Evolutionary conservation across 2,113 vertebrate genomes (phyloP), one percentile per base, ranked within the genome.

Genomic region (Rostratula benghalensis): DNA sequence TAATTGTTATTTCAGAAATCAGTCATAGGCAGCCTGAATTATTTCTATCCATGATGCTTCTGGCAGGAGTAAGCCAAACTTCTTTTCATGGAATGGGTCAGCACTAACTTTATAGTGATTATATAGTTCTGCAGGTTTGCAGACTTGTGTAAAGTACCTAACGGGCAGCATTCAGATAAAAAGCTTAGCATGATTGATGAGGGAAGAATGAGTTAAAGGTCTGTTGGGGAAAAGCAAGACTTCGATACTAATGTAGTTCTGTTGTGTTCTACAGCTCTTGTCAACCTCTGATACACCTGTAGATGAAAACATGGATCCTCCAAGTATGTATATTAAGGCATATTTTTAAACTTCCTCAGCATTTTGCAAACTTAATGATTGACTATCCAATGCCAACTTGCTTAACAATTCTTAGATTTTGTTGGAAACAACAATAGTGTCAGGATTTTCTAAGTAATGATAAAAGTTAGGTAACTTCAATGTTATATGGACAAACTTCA

Each of bases 221-320:
- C 10, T 11, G 7, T 18, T 23, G 50, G 24, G 37, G 35, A 68
- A 70, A 61, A 45, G 80, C 56, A 48, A 1, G 60, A 27, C 30
- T 77, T 65, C 6, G 13, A 12, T 94, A 41, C 46, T 89, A 59
- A 94, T 4, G 15, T 48, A 39, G 33, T 69, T 91, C 69, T 76
- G 60, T 59, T 87, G 46, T 91, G 16, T 92, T 96, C 81, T 39
- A 63, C 95, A 99, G 99, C 98, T 99, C 45, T 97, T 99, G 90
- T 99, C 98, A 81, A 99, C 98, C 89, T 99, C 99, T 87, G 99
- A 99, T 71, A 97, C 70, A 1, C 96, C 95, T 90, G 98, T 98
- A 73, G 98, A 98, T 94, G 99, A 99, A 97, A 99, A 98, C 97
- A 92, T 98, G 74, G 99, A 99, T 96, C 98, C 98, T 79, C 98